These are phyloP conservation scores for Icerya purchasi DNA, from an alignment of 2,888 invertebrate genomes.

Conservation along the genomic window DNA sequence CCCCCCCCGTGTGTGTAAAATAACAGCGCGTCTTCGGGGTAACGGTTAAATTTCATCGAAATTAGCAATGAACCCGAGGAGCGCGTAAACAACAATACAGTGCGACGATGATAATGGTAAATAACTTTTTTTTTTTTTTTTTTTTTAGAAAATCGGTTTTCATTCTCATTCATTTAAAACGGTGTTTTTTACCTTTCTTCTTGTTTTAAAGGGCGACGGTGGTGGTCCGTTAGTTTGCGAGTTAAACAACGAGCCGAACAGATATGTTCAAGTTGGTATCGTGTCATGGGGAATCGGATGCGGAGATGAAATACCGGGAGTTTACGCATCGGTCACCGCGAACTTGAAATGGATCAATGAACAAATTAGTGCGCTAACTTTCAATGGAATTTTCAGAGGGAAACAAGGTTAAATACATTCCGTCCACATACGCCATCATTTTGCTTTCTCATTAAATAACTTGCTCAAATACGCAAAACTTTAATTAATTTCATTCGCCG, in stretches of 20 bases:
- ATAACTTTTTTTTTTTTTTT: neutral
- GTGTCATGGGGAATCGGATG: conserved; percentile 87
- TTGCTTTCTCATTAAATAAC: no score
- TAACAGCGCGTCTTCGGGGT: no score
- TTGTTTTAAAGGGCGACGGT: conserved; percentile 46
- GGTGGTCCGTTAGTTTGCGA: conserved; percentile 80
- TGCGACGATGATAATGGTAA: neutral
- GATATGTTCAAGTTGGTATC: conserved; percentile 70
- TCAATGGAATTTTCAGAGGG: neutral
- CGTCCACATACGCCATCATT: no score
- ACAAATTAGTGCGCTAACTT: conserved; percentile 12
- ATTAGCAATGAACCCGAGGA: no score
- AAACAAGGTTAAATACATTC: no score
- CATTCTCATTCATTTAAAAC: neutral
- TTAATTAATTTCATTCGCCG: no score
- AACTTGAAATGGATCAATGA: conserved; percentile 62
- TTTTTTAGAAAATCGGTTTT: no score
- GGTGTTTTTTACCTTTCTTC: neutral
- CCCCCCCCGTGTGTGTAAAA: no score
- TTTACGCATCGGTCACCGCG: conserved; percentile 63
- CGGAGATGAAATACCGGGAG: conserved; percentile 69
- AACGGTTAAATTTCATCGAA: no score
- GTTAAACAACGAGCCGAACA: conserved; percentile 37
- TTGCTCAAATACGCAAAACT: no score
- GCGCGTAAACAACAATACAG: no score